Evolutionary conservation across 2,888 invertebrate genomes (phyloP), one percentile per base, ranked within the genome.

Genomic region (Dioctria linearis): DNA sequence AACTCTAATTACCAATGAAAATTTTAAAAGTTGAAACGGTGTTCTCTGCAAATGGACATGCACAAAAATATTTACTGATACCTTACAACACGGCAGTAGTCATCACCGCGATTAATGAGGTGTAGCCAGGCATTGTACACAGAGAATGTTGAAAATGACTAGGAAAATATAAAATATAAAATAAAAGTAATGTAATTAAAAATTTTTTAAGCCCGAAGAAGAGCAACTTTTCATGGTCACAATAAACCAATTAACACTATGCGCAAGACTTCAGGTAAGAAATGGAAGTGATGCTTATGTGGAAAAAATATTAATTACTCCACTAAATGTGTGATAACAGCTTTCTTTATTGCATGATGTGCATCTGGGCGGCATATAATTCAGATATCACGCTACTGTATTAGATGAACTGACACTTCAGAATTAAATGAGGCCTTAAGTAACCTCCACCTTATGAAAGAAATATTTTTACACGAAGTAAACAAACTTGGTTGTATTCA

Each of bases 241-340:
- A 73, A 73, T 73, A 73, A 73, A 73, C 73, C 57, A 73, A 73
- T 73, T 73, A 73, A 73, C 73, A 73, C 54, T 54, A 57, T 51
- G 73, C 57, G 13, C 8, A 8, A 4, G 5, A n/a, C 37, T 73
- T 39, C 8, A 40, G 39, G 54, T 6, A 73, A 3, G 71, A 25
- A 25, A 4, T 37, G 54, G 42, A 73, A 73, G 54, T 11, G 37
- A 39, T 8, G 37, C 57, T 57, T 51, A 25, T 25, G 73, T 40
- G 57, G 11, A 73, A 40, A 59, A 40, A 40, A 37, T 40, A 37
- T 65, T 78, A 78, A 78, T 78, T 78, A 65, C 63, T 49, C n/a
- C n/a, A 49, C 63, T 78, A 78, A 78, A 78, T 78, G 63, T 65
- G 63, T 78, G 78, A 46, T 78, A 65, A 78, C 65, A 65, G 65